Conservation (phyloP, 2,888 invertebrate genomes). For the Eupithecia inturbata region DNA sequence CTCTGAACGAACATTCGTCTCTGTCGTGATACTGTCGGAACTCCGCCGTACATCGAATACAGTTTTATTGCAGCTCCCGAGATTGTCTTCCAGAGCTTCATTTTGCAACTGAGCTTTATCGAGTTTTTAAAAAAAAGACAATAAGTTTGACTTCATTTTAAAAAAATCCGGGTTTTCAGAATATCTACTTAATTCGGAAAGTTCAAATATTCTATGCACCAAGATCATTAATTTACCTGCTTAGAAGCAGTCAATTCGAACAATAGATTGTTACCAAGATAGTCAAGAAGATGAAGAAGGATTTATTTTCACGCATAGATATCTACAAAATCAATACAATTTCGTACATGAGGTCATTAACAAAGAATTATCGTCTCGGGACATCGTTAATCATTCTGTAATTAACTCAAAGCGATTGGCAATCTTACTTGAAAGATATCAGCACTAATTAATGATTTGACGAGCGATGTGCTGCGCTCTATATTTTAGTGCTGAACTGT, state of each 20-base stretch:
- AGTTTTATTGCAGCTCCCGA: conserved; percentile 38
- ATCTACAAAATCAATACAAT: conserved; percentile 24
- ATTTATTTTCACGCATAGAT: neutral
- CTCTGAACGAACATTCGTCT: conserved; percentile 40
- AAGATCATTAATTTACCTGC: no score
- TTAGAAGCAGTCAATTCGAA: no score
- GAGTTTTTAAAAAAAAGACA: neutral
- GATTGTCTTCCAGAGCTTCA: conserved; percentile 20
- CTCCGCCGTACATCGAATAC: conserved; percentile 35
- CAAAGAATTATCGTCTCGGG: conserved; percentile 49
- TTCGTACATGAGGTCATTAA: conserved; percentile 39
- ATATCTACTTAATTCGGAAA: neutral
- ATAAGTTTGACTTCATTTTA: neutral
- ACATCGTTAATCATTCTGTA: conserved; percentile 65
- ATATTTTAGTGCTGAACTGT: conserved; percentile 21
- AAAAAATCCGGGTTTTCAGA: neutral
- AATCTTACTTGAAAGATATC: conserved; percentile 72
- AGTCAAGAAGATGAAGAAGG: neutral
- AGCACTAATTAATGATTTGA: conserved; percentile 71
- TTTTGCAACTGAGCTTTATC: conserved; percentile 18
- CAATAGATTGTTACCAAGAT: neutral
- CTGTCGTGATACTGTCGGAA: conserved; percentile 40
- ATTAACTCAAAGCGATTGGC: conserved; percentile 76
- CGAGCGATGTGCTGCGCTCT: conserved; percentile 37
- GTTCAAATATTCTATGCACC: neutral